These are phyloP conservation scores for Colletes latitarsis DNA, from an alignment of 1,140 invertebrate species.

Conservation along the genomic window DNA sequence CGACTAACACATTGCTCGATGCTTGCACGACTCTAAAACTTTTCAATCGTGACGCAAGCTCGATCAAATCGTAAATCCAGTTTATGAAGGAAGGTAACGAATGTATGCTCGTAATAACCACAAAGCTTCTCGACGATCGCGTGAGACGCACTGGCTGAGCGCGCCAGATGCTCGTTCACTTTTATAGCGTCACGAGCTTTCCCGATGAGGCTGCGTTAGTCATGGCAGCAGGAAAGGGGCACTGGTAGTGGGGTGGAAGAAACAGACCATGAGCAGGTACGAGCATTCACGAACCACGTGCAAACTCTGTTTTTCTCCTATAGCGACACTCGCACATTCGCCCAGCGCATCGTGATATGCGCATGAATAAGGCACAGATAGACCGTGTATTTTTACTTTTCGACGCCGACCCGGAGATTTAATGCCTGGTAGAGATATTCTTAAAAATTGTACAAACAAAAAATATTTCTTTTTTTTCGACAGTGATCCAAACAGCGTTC, in stretches of 20 bases:
- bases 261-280: constrained; percentile 46
- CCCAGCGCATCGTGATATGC: constrained; percentile 38
- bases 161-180: constrained; percentile 48
- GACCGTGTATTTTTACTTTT: constrained; percentile 6
- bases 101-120: not conserved
- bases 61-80: not conserved
- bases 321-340: constrained; percentile 20
- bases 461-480: not conserved
- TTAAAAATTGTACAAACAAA: not conserved
- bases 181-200: constrained; percentile 66
- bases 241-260: constrained; percentile 32
- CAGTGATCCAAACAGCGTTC: no score
- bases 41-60: not conserved
- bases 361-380: constrained; percentile 25
- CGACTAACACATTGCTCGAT: not conserved
- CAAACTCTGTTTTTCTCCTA: constrained; percentile 60
- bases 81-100: not conserved
- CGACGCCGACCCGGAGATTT: not conserved
- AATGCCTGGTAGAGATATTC: not conserved
- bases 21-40: not conserved
- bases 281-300: constrained; percentile 59
- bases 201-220: constrained; percentile 34
- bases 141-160: constrained; percentile 60
- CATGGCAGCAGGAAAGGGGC: constrained; percentile 49
- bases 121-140: not conserved